phyloP scores from a whole-genome alignment of 1,140 invertebrate genomes.

The Drosophila novamexicana region DNA sequence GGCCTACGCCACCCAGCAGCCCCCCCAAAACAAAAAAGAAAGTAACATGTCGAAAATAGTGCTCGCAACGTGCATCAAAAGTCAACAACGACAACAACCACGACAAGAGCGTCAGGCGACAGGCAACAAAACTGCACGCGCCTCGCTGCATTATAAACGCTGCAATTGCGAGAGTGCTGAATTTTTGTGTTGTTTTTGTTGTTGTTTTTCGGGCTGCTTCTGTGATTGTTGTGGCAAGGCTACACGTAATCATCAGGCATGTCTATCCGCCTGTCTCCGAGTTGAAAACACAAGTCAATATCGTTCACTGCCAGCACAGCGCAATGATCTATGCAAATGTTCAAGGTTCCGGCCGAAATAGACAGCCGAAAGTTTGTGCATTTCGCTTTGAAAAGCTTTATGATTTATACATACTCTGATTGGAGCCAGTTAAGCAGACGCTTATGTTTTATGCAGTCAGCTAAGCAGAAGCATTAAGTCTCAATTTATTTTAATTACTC shows the following conservation, averaged over 20 bases:
- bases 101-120: constrained; percentile 21
- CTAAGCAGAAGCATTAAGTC: too few species aligned
- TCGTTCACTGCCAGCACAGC: constrained; percentile 2
- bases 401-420: neutral
- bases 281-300: constrained; percentile 30
- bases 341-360: neutral
- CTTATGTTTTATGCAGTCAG: too few species aligned
- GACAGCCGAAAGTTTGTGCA: constrained; percentile 11
- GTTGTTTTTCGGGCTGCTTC: neutral
- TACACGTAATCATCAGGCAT: constrained; percentile 18
- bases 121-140: constrained; percentile 53
- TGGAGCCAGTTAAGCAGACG: too few species aligned
- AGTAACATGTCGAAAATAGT: constrained; percentile 62
- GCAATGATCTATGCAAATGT: constrained; percentile 12
- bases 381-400: neutral
- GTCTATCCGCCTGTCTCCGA: constrained; percentile 26
- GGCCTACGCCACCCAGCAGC: neutral
- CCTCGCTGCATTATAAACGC: constrained; percentile 75
- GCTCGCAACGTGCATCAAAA: constrained; percentile 37
- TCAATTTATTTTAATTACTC: too few species aligned
- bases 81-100: constrained; percentile 1
- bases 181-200: constrained; percentile 39
- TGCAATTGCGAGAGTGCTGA: constrained; percentile 75
- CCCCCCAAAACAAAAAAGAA: constrained; percentile 2
- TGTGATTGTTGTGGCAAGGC: constrained; percentile 21